Conservation (phyloP, 2,888 invertebrate genomes). For the Lumbricus terrestris region DNA sequence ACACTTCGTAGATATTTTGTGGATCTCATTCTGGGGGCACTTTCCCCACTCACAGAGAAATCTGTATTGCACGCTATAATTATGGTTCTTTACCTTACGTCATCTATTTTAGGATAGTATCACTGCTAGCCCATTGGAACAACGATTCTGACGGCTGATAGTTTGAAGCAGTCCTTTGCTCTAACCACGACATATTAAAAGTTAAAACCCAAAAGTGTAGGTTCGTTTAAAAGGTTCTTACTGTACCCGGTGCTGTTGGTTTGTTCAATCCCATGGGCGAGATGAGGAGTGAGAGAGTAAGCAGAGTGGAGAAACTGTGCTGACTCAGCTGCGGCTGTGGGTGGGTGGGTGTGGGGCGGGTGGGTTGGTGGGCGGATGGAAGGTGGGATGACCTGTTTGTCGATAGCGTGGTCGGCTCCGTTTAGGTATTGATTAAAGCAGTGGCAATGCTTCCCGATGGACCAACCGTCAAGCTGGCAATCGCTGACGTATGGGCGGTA, state of each 20-base stretch:
- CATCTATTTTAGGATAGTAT: background rate
- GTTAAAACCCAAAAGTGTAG: background rate
- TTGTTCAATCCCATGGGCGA: background rate
- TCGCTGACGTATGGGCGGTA: background rate
- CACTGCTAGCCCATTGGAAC: background rate
- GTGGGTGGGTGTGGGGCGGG: background rate
- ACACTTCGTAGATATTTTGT: too few species aligned
- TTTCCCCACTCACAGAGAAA: too few species aligned
- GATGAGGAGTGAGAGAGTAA: background rate
- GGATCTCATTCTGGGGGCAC: too few species aligned
- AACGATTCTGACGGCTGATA: background rate
- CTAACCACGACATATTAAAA: too few species aligned
- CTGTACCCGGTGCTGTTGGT: background rate
- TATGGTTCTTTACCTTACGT: too few species aligned
- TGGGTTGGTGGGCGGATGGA: background rate
- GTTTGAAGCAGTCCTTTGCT: too few species aligned
- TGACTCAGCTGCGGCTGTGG: background rate
- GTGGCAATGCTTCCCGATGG: background rate
- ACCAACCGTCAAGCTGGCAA: background rate
- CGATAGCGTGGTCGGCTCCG: background rate
- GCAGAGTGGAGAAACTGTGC: background rate
- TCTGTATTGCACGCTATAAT: too few species aligned
- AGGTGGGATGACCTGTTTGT: background rate
- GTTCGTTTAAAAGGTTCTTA: background rate
- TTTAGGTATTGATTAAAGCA: background rate